A percentile compares a stretch with the other conserved stretches of the same genome.
Conservation (phyloP, 1,140 invertebrate species). For the Thalassaphorura encarpata region DNA sequence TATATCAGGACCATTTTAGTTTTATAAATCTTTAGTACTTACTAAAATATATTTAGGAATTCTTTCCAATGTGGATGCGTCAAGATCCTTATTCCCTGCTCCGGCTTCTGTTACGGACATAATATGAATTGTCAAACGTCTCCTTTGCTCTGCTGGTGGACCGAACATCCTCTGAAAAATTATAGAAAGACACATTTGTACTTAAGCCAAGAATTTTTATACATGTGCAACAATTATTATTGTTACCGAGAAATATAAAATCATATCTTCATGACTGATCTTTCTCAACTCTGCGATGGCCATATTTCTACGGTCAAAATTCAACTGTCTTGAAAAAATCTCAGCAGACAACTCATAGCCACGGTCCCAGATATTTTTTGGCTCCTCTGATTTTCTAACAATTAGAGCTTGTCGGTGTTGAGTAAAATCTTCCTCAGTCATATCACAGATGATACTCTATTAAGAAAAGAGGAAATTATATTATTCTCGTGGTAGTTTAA, state of each 20-base stretch:
- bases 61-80: too few relatives aligned
- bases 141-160: not conserved
- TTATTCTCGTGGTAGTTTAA: too few relatives aligned
- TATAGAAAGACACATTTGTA: not conserved
- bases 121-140: not conserved
- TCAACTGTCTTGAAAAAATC: constrained; percentile 76
- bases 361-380: constrained; percentile 66
- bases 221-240: not conserved
- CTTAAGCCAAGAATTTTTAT: not conserved
- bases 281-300: constrained; percentile 73
- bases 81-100: not conserved
- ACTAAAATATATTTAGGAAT: too few relatives aligned
- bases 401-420: too few relatives aligned
- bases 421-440: too few relatives aligned
- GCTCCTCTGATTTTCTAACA: constrained; percentile 66
- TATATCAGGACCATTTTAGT: too few relatives aligned
- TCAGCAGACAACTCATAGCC: constrained; percentile 70
- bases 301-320: constrained; percentile 62
- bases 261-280: constrained; percentile 66
- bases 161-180: not conserved
- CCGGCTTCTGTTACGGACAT: not conserved
- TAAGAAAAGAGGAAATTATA: too few relatives aligned
- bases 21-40: too few relatives aligned
- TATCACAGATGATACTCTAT: too few relatives aligned
- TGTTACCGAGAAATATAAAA: constrained; percentile 65